These are phyloP conservation scores for Luperina testacea DNA, from an alignment of 2,888 invertebrate genomes.

Conservation along the genomic window DNA sequence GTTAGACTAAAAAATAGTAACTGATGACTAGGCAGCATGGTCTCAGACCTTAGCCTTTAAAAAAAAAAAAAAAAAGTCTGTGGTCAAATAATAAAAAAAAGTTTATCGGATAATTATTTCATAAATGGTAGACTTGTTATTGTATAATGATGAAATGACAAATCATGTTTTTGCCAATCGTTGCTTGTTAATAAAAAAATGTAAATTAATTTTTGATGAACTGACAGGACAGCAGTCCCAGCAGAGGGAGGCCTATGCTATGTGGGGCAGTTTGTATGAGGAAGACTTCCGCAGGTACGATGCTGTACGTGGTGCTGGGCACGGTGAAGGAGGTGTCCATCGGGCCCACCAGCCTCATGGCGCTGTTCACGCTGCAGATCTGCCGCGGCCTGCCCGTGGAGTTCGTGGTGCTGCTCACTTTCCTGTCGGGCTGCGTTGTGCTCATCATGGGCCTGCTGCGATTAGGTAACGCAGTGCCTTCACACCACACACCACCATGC, in stretches of 20 bases:
- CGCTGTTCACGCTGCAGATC: constrained; percentile 94
- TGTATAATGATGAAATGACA: too few relatives aligned
- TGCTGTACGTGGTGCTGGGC: constrained; percentile 96
- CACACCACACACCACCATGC: too few relatives aligned
- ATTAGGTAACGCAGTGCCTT: constrained; percentile 90
- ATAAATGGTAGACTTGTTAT: too few relatives aligned
- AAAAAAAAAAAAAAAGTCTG: too few relatives aligned
- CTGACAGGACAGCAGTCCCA: neutral
- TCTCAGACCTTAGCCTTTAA: too few relatives aligned
- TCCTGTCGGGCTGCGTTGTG: constrained; percentile 94
- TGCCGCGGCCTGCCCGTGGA: constrained; percentile 92
- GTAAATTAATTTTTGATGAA: too few relatives aligned
- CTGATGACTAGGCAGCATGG: too few relatives aligned
- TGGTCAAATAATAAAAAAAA: too few relatives aligned
- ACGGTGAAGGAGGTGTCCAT: constrained; percentile 96
- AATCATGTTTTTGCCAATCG: too few relatives aligned
- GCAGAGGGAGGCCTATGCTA: neutral
- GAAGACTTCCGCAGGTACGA: constrained; percentile 90
- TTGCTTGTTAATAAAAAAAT: too few relatives aligned
- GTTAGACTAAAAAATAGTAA: too few relatives aligned
- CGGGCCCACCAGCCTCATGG: constrained; percentile 98
- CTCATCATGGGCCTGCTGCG: constrained; percentile 95
- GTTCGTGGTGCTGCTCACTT: constrained; percentile 93
- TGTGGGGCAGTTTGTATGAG: neutral
- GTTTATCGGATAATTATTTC: too few relatives aligned